These are phyloP conservation scores for Calameuta pallipes DNA, from an alignment of 2,888 invertebrate genomes.

Conservation along the genomic window DNA sequence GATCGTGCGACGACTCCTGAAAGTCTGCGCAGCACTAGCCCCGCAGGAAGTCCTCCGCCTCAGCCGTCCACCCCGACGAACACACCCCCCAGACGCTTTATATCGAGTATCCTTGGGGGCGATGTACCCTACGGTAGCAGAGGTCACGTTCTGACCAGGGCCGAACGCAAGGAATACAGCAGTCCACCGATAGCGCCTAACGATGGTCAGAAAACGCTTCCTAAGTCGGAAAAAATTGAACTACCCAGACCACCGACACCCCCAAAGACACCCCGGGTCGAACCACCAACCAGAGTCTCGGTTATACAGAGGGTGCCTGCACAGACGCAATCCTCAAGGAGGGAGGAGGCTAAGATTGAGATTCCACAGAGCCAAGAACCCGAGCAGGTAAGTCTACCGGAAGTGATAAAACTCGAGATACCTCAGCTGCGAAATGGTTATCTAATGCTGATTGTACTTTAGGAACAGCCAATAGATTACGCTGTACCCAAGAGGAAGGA, in stretches of 20 bases:
- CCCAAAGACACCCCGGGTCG: conserved; percentile 71
- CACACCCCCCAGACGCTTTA: conserved; percentile 74
- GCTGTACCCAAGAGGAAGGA: conserved; percentile 85
- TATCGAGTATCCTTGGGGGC: conserved; percentile 84
- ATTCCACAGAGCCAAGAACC: conserved; percentile 63
- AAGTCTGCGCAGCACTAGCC: conserved; percentile 57
- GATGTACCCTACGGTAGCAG: conserved; percentile 85
- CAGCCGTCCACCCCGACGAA: conserved; percentile 43
- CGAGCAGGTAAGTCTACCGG: conserved; percentile 53
- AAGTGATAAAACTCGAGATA: background rate
- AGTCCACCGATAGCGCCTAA: conserved; percentile 69
- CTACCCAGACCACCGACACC: conserved; percentile 69
- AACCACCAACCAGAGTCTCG: conserved; percentile 78
- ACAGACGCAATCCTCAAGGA: conserved; percentile 53
- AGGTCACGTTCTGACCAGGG: conserved; percentile 82
- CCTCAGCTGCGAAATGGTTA: background rate
- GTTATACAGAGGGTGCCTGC: conserved; percentile 85
- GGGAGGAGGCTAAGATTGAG: conserved; percentile 59
- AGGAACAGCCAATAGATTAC: conserved; percentile 91
- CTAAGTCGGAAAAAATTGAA: conserved; percentile 64
- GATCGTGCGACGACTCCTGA: conserved; percentile 61
- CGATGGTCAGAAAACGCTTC: conserved; percentile 75
- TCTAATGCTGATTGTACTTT: conserved; percentile 45
- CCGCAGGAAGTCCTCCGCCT: conserved; percentile 57
- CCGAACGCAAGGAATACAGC: conserved; percentile 82